Conservation (phyloP, 2,797 vertebrate species). For the Tapera naevia region DNA sequence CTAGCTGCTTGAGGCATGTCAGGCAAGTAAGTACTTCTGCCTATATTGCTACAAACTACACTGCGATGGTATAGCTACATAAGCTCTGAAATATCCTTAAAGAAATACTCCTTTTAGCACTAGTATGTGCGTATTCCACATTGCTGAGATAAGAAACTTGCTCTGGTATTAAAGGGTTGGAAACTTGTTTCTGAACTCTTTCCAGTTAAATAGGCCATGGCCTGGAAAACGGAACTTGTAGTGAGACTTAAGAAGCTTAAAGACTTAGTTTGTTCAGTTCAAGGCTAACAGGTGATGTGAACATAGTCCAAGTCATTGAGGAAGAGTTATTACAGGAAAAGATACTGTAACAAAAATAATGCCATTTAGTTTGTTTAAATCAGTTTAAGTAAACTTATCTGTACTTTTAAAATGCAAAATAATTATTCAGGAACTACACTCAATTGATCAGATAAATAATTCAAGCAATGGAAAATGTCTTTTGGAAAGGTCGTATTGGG, state of each 20-base stretch:
- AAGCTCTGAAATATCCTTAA: background rate
- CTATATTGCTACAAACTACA: background rate
- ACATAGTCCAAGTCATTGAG: background rate
- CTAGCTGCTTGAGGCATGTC: background rate
- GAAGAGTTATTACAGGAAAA: background rate
- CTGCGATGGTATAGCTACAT: background rate
- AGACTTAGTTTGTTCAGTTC: slow-evolving; percentile 28
- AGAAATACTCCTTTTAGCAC: background rate
- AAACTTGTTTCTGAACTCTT: slow-evolving; percentile 12
- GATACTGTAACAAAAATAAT: background rate
- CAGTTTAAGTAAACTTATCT: background rate
- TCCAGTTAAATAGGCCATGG: slow-evolving; percentile 22
- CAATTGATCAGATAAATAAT: background rate
- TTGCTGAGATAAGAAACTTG: background rate
- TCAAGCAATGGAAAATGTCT: background rate
- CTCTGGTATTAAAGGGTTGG: background rate
- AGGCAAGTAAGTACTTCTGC: background rate
- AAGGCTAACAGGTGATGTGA: slow-evolving; percentile 28
- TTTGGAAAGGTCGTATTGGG: background rate
- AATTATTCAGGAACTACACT: background rate
- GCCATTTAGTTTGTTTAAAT: background rate
- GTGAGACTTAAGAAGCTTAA: slow-evolving; percentile 45
- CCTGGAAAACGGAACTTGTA: slow-evolving; percentile 22
- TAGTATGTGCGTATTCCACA: background rate
- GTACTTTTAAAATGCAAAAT: background rate